Evolutionary conservation across 1,140 invertebrate species (phyloP), one percentile per base, ranked within the genome.

Genomic region (Littorina saxatilis): DNA sequence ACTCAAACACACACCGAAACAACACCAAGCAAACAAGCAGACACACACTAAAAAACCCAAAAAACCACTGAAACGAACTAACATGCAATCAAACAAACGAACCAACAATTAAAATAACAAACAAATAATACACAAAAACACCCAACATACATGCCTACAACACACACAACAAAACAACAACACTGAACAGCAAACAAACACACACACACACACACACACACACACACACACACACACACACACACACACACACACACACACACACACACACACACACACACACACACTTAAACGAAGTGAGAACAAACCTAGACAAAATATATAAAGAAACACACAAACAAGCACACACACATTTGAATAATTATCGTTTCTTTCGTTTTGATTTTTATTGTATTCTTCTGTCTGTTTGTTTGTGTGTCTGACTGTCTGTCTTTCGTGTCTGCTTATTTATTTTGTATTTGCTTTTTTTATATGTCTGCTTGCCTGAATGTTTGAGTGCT

Each of bases 381-480:
- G 15, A 17, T 39, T 32, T 35, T 7, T 39, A 32, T 7, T 20
- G 7, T 72, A 20, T 17, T 35, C 20, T 17, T 72, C 23, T 20
- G 32, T 39, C 32, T 17, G 32, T 39, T 37, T 17, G 32, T 39
- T 37, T 17, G 17, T 72, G 3, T 72, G 32, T 72, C 68, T 37
- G 32, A 20, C 32, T 20, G 23, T 73, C 47, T 35, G 39, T 43
- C 32, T 35, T 35, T 43, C 47, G 32, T 43, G 2, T 73, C 70
- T 40, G 32, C 40, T 23, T 43, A 11, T 73, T 39, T 73, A 3
- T 27, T 39, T 73, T 15, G 35, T 39, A 39, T 39, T 73, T 39
- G 13, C 70, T 73, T 39, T 73, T 23, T 73, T 39, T 73, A 29
- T 73, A 29, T 73, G 32, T 73, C 70, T 40, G 32, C 40, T 39